phyloP scores from a whole-genome alignment of 2,797 vertebrate genomes.

The Paratrypauchen microcephalus region DNA sequence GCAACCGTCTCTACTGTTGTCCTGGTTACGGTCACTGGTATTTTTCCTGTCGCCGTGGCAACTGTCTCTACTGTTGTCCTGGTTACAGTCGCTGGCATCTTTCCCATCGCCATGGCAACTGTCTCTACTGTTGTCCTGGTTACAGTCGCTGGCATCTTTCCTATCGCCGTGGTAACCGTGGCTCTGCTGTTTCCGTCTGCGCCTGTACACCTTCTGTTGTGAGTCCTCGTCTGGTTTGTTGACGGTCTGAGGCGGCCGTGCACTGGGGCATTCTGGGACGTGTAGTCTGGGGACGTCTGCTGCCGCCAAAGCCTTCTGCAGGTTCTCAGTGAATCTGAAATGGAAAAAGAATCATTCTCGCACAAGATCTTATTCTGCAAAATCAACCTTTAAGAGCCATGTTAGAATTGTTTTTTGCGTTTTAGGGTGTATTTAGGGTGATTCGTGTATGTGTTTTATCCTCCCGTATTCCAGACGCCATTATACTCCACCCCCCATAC shows the following conservation, averaged over 20 bases:
- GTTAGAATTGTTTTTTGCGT: too few species aligned
- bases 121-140: constrained; percentile 15
- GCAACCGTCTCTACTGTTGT: constrained; percentile 21
- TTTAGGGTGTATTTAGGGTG: too few species aligned
- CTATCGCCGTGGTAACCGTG: constrained; percentile 31
- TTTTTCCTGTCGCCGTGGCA: constrained; percentile 19
- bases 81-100: constrained; percentile 17
- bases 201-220: constrained; percentile 35
- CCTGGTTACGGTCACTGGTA: constrained; percentile 20
- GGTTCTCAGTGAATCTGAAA: constrained; percentile 57
- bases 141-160: constrained; percentile 15
- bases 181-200: constrained; percentile 35
- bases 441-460: too few species aligned
- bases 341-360: neutral
- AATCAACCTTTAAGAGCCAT: too few species aligned
- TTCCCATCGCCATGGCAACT: constrained; percentile 26
- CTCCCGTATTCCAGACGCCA: too few species aligned
- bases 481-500: too few species aligned
- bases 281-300: constrained; percentile 19
- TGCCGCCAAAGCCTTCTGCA: constrained; percentile 36
- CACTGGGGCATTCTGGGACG: constrained; percentile 16
- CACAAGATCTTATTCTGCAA: neutral
- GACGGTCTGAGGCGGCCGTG: constrained; percentile 4
- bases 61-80: constrained; percentile 20
- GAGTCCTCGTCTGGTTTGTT: neutral